Evolutionary conservation across 2,888 invertebrate species (phyloP).

Genomic region (Oegoconia quadripuncta): DNA sequence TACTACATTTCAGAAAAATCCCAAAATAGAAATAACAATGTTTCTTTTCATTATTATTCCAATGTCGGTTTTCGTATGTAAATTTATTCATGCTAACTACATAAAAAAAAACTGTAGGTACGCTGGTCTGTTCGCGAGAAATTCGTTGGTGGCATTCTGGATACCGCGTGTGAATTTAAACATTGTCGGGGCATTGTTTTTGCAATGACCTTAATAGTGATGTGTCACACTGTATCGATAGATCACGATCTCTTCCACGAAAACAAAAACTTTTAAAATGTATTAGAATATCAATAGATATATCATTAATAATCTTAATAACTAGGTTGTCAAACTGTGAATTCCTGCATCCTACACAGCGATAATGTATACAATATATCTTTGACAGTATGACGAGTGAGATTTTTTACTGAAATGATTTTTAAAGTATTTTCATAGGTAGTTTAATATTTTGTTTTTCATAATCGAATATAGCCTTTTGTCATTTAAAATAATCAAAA

Average conservation of each 20-base stretch:
- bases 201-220: conserved; percentile 21
- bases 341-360: too few species aligned
- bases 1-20: background rate
- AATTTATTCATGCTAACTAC: conserved; percentile 21
- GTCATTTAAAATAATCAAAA: too few species aligned
- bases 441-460: too few species aligned
- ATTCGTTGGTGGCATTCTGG: conserved; percentile 31
- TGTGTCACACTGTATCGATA: conserved; percentile 17
- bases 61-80: conserved; percentile 20
- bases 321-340: too few species aligned
- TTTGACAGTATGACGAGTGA: too few species aligned
- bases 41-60: background rate
- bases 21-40: background rate
- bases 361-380: too few species aligned
- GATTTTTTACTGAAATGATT: too few species aligned
- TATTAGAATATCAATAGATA: background rate
- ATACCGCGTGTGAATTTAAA: conserved; percentile 32
- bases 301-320: background rate
- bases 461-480: too few species aligned
- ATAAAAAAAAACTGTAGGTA: conserved; percentile 25
- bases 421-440: too few species aligned
- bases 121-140: conserved; percentile 23
- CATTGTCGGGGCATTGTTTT: conserved; percentile 23
- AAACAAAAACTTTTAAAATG: background rate
- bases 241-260: background rate